These are phyloP conservation scores for Petromus typicus DNA, from an alignment of 2,113 vertebrate species.

Conservation along the genomic window DNA sequence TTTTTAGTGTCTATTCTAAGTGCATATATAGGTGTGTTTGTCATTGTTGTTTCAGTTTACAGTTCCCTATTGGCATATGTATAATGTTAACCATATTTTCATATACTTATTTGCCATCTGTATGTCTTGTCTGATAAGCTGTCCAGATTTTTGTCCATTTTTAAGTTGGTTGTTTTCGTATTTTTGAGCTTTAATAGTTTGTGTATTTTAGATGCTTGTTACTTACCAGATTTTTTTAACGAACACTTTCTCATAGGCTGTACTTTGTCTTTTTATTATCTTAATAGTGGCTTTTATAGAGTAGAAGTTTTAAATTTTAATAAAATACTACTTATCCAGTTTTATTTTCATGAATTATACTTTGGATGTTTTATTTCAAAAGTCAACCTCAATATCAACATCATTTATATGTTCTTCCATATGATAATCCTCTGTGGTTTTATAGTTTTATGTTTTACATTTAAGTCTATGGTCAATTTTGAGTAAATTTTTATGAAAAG, in stretches of 20 bases:
- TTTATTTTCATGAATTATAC: neutral
- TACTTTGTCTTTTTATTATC: neutral
- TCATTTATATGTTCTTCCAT: neutral
- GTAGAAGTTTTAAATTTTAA: neutral
- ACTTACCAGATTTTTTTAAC: neutral
- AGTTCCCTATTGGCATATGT: neutral
- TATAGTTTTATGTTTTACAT: neutral
- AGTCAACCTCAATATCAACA: neutral
- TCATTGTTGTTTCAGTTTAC: neutral
- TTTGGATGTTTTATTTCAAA: neutral
- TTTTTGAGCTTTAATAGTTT: neutral
- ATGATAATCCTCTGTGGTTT: neutral
- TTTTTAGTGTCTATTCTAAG: neutral
- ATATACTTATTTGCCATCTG: neutral
- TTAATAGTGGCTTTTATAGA: neutral
- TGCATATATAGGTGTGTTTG: neutral
- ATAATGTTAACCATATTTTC: neutral
- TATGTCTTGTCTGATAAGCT: neutral
- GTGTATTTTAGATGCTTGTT: neutral
- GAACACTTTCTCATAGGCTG: neutral
- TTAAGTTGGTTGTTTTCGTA: neutral
- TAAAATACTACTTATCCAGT: neutral
- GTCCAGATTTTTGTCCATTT: neutral
- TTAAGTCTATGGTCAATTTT: neutral
- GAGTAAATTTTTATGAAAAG: neutral